Conservation (phyloP, 2,888 invertebrate species). For the Brenthis ino region DNA sequence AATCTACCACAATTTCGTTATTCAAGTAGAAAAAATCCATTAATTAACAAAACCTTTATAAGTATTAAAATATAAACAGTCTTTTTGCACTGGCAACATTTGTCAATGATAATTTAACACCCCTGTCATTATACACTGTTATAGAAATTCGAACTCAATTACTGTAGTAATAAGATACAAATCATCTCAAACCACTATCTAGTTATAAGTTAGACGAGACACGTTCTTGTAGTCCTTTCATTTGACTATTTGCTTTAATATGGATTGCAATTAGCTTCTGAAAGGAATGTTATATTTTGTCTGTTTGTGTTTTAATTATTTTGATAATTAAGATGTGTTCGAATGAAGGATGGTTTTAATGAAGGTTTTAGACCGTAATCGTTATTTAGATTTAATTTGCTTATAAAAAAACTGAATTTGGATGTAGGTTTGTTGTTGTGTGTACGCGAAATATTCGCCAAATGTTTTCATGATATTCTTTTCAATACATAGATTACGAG, state of each 20-base stretch:
- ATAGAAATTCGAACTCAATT: slow-evolving; percentile 3
- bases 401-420: too few species aligned
- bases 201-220: slow-evolving; percentile 32
- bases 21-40: background rate
- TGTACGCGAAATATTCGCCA: too few species aligned
- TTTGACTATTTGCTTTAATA: slow-evolving; percentile 61
- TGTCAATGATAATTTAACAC: slow-evolving; percentile 72
- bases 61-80: slow-evolving; percentile 38
- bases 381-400: too few species aligned
- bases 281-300: slow-evolving; percentile 38
- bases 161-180: background rate
- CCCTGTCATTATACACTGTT: slow-evolving; percentile 55
- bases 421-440: too few species aligned
- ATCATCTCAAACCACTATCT: background rate
- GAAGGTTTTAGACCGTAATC: background rate
- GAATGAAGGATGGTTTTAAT: slow-evolving; percentile 12
- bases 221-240: slow-evolving; percentile 52
- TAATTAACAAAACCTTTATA: slow-evolving; percentile 6
- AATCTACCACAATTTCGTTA: too few species aligned
- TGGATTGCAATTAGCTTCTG: slow-evolving; percentile 67
- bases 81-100: slow-evolving; percentile 48
- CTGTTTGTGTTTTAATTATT: slow-evolving; percentile 35
- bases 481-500: too few species aligned
- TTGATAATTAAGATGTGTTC: slow-evolving; percentile 36
- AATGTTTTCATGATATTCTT: too few species aligned